Percentiles rank a stretch among this genome's conserved stretches.
These are phyloP conservation scores for Geotrupes spiniger DNA, from an alignment of 2,888 invertebrate species.

Conservation along the genomic window DNA sequence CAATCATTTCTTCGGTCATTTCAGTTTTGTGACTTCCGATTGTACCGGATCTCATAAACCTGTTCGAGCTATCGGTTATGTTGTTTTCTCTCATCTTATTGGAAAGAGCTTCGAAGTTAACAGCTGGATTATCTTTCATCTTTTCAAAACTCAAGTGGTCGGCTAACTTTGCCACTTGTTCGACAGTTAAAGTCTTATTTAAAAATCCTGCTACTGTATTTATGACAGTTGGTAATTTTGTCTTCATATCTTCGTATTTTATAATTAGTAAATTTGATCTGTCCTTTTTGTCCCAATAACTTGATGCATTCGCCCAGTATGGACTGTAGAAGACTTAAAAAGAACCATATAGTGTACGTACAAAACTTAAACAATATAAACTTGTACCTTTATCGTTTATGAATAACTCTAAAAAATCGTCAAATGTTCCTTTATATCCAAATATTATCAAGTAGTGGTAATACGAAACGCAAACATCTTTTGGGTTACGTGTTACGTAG, in stretches of 20 bases:
- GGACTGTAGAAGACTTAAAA: constrained; percentile 10
- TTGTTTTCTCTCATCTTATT: not conserved
- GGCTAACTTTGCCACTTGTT: constrained; percentile 43
- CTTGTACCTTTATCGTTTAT: constrained; percentile 55
- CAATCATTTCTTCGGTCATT: constrained; percentile 67
- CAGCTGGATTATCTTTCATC: constrained; percentile 53
- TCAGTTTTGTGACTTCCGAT: constrained; percentile 43
- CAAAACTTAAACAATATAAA: not conserved
- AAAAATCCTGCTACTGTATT: constrained; percentile 47
- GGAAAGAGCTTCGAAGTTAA: constrained; percentile 44
- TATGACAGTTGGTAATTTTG: constrained; percentile 49
- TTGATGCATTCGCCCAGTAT: constrained; percentile 10
- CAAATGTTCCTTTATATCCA: constrained; percentile 47
- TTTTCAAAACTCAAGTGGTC: constrained; percentile 51
- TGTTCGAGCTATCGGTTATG: not conserved
- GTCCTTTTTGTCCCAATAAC: constrained; percentile 14
- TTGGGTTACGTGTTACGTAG: constrained; percentile 26
- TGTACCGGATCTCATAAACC: constrained; percentile 49
- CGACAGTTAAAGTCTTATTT: constrained; percentile 38
- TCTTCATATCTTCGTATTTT: constrained; percentile 23
- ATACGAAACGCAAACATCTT: constrained; percentile 26
- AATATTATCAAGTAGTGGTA: constrained; percentile 42
- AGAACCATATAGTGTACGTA: too few species aligned
- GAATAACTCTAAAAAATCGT: constrained; percentile 15
- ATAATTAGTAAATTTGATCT: constrained; percentile 17